Percentiles rank a stretch among this genome's conserved stretches.
Evolutionary conservation across 2,888 invertebrate species (phyloP).

Genomic region (Chydorus sphaericus): DNA sequence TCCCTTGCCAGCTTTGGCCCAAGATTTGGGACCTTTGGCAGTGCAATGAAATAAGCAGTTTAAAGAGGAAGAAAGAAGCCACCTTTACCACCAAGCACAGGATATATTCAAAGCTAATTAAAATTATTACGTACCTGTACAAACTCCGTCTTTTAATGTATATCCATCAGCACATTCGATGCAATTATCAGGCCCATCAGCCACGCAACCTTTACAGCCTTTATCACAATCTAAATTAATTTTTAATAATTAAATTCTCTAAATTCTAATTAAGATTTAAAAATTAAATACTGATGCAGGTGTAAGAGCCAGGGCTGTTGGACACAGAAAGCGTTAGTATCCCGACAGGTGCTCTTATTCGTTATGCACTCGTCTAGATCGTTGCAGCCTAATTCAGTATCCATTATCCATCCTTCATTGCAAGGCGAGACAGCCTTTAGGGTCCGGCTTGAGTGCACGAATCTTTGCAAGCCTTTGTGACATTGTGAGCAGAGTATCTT

Average conservation of each 20-base stretch:
- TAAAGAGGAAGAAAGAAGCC: too few relatives aligned
- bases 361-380: slow-evolving; percentile 73
- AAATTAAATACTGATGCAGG: slow-evolving; percentile 42
- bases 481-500: slow-evolving; percentile 64
- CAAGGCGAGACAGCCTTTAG: slow-evolving; percentile 42
- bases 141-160: slow-evolving; percentile 53
- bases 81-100: slow-evolving; percentile 4
- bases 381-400: slow-evolving; percentile 57
- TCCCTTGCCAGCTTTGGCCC: slow-evolving; percentile 29
- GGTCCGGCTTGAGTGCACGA: slow-evolving; percentile 59
- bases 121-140: slow-evolving; percentile 42
- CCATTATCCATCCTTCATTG: slow-evolving; percentile 54
- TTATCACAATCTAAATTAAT: slow-evolving; percentile 51
- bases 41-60: too few relatives aligned
- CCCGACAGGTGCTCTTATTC: slow-evolving; percentile 35
- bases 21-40: slow-evolving; percentile 13
- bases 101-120: background rate
- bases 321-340: slow-evolving; percentile 63
- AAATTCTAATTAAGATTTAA: background rate
- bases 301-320: slow-evolving; percentile 70
- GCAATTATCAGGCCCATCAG: slow-evolving; percentile 87
- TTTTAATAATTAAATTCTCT: background rate
- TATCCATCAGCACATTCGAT: slow-evolving; percentile 60
- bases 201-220: slow-evolving; percentile 67
- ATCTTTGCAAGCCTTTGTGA: slow-evolving; percentile 59